Conservation (phyloP, 2,888 invertebrate species). For the Hirtodrosophila confusa region DNA sequence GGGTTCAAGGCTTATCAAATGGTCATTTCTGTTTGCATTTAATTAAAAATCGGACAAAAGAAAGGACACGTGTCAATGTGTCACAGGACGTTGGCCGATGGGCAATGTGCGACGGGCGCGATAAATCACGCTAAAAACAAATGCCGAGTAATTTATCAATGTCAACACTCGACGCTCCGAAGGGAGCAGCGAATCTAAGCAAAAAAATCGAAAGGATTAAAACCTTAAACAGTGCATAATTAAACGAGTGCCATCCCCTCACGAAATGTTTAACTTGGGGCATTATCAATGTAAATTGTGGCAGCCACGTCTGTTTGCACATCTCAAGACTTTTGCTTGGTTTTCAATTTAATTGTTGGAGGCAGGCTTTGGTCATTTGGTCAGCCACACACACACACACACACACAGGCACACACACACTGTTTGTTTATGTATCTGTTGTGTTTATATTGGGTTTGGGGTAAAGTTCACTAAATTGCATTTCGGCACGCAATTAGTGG, state of each 20-base stretch:
- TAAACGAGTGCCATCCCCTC: slow-evolving; percentile 36
- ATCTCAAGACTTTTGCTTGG: slow-evolving; percentile 73
- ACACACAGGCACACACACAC: neutral
- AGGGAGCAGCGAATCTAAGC: slow-evolving; percentile 29
- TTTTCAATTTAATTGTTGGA: slow-evolving; percentile 68
- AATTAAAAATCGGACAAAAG: slow-evolving; percentile 81
- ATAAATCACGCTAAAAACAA: slow-evolving; percentile 83
- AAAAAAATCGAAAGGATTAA: slow-evolving; percentile 74
- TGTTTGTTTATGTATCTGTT: slow-evolving; percentile 28
- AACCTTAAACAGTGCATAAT: slow-evolving; percentile 74
- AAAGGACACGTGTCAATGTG: slow-evolving; percentile 82
- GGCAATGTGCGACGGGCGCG: slow-evolving; percentile 54
- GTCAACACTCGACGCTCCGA: slow-evolving; percentile 73
- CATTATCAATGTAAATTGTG: slow-evolving; percentile 51
- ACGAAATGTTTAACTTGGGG: slow-evolving; percentile 10
- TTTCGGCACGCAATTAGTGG: slow-evolving; percentile 84
- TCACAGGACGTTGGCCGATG: slow-evolving; percentile 47
- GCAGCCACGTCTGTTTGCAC: slow-evolving; percentile 66
- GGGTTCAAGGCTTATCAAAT: slow-evolving; percentile 67
- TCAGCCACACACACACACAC: slow-evolving; percentile 25
- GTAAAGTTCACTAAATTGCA: slow-evolving; percentile 82
- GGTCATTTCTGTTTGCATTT: slow-evolving; percentile 84
- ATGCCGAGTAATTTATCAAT: slow-evolving; percentile 82
- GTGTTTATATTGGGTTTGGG: slow-evolving; percentile 39
- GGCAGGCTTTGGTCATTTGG: slow-evolving; percentile 54